Evolutionary conservation across 2,888 invertebrate genomes (phyloP), one percentile per base, ranked within the genome.

Genomic region (Imbricaverruca yamaguchii): DNA sequence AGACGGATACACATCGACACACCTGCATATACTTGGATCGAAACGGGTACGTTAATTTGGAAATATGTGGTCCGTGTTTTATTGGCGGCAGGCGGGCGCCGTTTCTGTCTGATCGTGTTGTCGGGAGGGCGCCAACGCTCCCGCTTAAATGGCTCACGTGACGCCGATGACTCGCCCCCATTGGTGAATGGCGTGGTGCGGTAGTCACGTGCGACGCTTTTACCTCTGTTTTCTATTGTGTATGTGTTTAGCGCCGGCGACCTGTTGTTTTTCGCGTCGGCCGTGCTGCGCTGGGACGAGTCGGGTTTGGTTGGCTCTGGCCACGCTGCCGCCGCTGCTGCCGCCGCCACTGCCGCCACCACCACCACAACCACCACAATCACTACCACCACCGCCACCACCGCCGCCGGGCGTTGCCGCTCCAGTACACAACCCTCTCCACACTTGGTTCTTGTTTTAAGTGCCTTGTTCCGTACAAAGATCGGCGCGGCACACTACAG

Each of bases 151-250:
- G 53, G 74, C 4, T 15, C 59, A 59, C 59, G 59, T 59, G 59
- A 18, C 74, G 74, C 74, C 53, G 6, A 53, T 23, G n/a, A 74
- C 39, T 39, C 39, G 39, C 1, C 39, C 39, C 39, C 39, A 39
- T 39, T 39, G 39, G 39, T 4, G 39, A 4, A 4, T 39, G 39
- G 39, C 39, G 4, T 39, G 39, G 39, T 39, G 39, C 39, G 39
- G 39, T 39, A 4, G 39, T 39, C 39, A 39, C 39, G 39, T 39
- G 39, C 7, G 74, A 74, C 74, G 39, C 25, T 74, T 74, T 74
- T 74, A 74, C 74, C 74, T 74, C 74, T 74, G 74, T 74, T 74
- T 69, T 74, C 74, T 74, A 53, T 74, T 53, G 74, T 74, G 74
- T 74, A 53, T 74, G 21, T 74, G 74, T 74, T 67, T 74, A 74